Evolutionary conservation across 2,888 invertebrate genomes (phyloP), one percentile per base, ranked within the genome.

Genomic region (Lasius fuliginosus): DNA sequence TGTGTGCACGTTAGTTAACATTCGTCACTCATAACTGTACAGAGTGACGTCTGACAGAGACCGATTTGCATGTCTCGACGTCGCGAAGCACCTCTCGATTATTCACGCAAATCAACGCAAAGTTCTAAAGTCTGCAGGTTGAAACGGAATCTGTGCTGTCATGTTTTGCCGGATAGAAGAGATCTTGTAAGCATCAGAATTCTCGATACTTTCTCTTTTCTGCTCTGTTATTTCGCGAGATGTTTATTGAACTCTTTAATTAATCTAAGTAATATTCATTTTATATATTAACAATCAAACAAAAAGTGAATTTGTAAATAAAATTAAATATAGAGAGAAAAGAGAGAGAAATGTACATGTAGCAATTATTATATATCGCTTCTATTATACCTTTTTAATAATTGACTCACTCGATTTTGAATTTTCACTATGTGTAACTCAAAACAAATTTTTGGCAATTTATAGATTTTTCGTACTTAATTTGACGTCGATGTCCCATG

Each of bases 1-100:
- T 91, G 87, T 91, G 86, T 91, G 83, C 88, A 86, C 85, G 53
- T 33, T 86, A 88, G 75, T 92, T 92, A 91, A 90, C 92, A 81
- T 84, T 56, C 60, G 42, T 83, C 49, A 46, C 77, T 83, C 49
- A 67, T 89, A 87, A 88, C 90, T 87, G 89, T 76, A 67, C 76
- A 65, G 6, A 75, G 23, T 49, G 65, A 76, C 36, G 86, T 84
- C 75, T 49, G 53, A 53, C 49, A 53, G 27, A 15, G 30, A 86
- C 40, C 64, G 33, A 64, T 82, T 82, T 42, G 15, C 49, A 49
- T 49, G 27, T 42, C 15, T 5, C 11, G 27, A 23, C 27, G 12
- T 76, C 64, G 64, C 33, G 40, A 40, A n/a, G 8, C 5, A 49
- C n/a, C 27, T 76, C 30, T 76, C 49, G 53, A 27, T 36, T 11